These are phyloP conservation scores for Apamea anceps DNA, from an alignment of 2,888 invertebrate species.

Conservation along the genomic window DNA sequence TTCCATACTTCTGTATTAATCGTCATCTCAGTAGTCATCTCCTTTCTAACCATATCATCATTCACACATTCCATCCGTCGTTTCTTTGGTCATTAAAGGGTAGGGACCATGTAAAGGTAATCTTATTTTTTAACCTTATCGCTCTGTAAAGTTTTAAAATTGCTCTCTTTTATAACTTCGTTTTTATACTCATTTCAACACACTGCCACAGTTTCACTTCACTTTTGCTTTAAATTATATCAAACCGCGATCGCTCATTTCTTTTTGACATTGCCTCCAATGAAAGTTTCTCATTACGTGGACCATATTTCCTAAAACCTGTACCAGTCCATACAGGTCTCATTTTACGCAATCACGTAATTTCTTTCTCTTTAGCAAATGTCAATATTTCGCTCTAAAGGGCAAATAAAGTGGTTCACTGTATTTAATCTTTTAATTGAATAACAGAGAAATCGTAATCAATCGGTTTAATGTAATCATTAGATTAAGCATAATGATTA, in stretches of 20 bases:
- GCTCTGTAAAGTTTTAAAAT: neutral
- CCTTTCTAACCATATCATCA: too few relatives aligned
- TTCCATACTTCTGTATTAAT: too few relatives aligned
- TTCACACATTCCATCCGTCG: too few relatives aligned
- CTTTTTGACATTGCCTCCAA: conserved; percentile 61
- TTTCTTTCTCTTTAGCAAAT: conserved; percentile 64
- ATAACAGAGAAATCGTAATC: conserved; percentile 35
- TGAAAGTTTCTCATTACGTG: conserved; percentile 64
- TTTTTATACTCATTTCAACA: conserved; percentile 27
- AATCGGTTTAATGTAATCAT: conserved; percentile 16
- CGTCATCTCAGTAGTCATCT: too few relatives aligned
- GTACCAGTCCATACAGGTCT: conserved; percentile 46
- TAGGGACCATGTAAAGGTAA: too few relatives aligned
- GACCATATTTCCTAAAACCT: conserved; percentile 64
- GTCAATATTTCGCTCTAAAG: conserved; percentile 64
- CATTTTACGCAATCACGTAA: conserved; percentile 57
- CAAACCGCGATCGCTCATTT: conserved; percentile 65
- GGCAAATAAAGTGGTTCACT: conserved; percentile 59
- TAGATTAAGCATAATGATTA: conserved; percentile 11
- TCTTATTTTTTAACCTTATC: neutral
- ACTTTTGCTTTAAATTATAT: conserved; percentile 60
- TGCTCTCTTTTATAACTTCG: conserved; percentile 9
- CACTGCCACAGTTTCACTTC: conserved; percentile 55
- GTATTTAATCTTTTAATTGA: conserved; percentile 44
- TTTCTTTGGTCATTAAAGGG: too few relatives aligned